Percentiles rank a stretch among this genome's conserved stretches.
Conservation (phyloP, 2,888 invertebrate species). For the Magallana nippona region DNA sequence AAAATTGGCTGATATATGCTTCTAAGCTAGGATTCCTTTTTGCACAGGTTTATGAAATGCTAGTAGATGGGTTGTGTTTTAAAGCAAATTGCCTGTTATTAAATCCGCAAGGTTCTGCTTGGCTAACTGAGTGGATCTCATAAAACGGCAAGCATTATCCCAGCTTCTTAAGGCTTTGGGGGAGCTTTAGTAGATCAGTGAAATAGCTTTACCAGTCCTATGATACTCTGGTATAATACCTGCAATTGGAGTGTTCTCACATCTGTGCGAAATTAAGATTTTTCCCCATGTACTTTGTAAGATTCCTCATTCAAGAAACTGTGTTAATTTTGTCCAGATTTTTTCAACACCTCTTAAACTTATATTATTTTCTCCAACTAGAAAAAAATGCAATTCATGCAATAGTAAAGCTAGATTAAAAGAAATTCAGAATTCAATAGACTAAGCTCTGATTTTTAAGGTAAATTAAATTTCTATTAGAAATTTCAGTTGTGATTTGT, state of each 20-base stretch:
- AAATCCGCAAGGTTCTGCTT: slow-evolving; percentile 36
- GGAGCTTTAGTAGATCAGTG: slow-evolving; percentile 27
- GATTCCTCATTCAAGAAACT: neutral
- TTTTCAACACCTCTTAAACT: slow-evolving; percentile 1
- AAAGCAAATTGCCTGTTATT: slow-evolving; percentile 40
- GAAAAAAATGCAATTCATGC: neutral
- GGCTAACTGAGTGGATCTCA: slow-evolving; percentile 39
- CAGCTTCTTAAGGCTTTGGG: slow-evolving; percentile 34
- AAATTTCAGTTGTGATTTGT: too few relatives aligned
- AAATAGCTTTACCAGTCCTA: slow-evolving; percentile 28
- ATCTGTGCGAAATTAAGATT: slow-evolving; percentile 32
- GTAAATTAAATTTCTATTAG: too few relatives aligned
- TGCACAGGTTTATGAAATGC: slow-evolving; percentile 27
- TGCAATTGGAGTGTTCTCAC: slow-evolving; percentile 33
- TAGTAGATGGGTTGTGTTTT: slow-evolving; percentile 32
- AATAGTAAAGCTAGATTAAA: neutral
- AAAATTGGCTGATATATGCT: slow-evolving; percentile 22
- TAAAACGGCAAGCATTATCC: slow-evolving; percentile 38
- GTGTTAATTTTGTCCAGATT: slow-evolving; percentile 31
- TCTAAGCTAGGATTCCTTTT: slow-evolving; percentile 23
- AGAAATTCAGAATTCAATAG: neutral
- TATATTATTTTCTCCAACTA: neutral
- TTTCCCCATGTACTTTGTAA: slow-evolving; percentile 1
- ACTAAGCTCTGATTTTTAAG: too few relatives aligned
- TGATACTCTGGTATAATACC: slow-evolving; percentile 22